These are phyloP conservation scores for Orientallactaga sibirica DNA, from an alignment of 2,797 vertebrate genomes.

Conservation along the genomic window DNA sequence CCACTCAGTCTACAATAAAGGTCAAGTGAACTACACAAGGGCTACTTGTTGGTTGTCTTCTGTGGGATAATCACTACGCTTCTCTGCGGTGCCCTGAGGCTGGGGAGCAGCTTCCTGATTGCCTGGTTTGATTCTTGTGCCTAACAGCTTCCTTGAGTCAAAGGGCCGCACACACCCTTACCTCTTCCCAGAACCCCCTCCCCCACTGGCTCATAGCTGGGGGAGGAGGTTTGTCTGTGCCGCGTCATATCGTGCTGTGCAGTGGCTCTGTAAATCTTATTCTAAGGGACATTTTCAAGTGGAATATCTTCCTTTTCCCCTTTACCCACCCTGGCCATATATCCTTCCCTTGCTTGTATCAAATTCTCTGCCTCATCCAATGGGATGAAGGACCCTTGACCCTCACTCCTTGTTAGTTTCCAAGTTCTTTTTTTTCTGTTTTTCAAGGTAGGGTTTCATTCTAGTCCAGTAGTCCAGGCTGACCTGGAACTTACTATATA, in stretches of 20 bases:
- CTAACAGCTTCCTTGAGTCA: conserved; percentile 5
- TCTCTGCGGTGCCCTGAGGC: conserved; percentile 62
- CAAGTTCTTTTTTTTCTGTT: too few species aligned
- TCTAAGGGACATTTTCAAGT: background rate
- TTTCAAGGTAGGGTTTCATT: too few species aligned
- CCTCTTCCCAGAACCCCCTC: conserved; percentile 42
- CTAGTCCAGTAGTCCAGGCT: too few species aligned
- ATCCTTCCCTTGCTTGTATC: conserved; percentile 7
- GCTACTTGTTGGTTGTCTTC: conserved; percentile 75
- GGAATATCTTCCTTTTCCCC: background rate
- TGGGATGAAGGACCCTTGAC: background rate
- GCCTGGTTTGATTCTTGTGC: conserved; percentile 70
- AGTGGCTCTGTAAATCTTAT: conserved; percentile 43
- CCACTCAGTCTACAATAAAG: conserved; percentile 76
- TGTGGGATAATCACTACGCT: conserved; percentile 82
- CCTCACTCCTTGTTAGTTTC: too few species aligned
- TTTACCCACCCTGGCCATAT: background rate
- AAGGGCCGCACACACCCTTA: conserved; percentile 68
- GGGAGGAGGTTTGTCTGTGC: background rate
- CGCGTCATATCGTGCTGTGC: background rate
- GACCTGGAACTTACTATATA: too few species aligned
- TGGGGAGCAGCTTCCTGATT: conserved; percentile 75
- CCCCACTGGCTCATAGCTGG: background rate
- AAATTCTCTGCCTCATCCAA: background rate
- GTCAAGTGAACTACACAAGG: conserved; percentile 82